phyloP scores from a whole-genome alignment of 2,888 invertebrate genomes.

The Lysandra coridon region DNA sequence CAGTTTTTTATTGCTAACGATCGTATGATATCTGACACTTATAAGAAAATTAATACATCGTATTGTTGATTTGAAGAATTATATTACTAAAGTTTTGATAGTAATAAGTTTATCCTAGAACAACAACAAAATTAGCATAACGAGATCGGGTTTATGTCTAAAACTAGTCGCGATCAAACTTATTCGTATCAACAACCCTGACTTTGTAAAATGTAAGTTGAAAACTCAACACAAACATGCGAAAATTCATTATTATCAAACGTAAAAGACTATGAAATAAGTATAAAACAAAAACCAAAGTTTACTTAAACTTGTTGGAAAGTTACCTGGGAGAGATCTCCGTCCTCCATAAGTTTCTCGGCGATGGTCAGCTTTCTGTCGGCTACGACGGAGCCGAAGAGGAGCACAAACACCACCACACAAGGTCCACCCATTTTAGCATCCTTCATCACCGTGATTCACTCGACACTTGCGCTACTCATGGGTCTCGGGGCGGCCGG shows the following conservation, averaged over 20 bases:
- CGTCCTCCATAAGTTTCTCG: conserved; percentile 83
- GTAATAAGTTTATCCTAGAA: neutral
- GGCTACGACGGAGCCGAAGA: conserved; percentile 54
- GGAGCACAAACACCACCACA: conserved; percentile 70
- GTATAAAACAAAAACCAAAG: neutral
- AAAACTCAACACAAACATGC: neutral
- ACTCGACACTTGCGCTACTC: conserved; percentile 62
- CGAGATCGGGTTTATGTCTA: neutral
- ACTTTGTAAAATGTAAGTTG: neutral
- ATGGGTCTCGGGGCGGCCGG: conserved; percentile 55
- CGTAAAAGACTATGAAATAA: no score
- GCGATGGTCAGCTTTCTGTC: conserved; percentile 77
- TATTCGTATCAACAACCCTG: neutral
- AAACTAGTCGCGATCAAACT: conserved; percentile 2
- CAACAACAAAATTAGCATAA: conserved; percentile 20
- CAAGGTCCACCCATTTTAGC: conserved; percentile 59
- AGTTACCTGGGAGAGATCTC: conserved; percentile 84
- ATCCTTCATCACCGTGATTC: conserved; percentile 45
- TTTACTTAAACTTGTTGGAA: conserved; percentile 43
- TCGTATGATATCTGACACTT: no score
- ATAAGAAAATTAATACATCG: no score
- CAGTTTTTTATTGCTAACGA: no score
- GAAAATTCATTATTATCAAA: neutral
- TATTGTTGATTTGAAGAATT: neutral
- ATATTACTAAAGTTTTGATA: neutral